phyloP scores from a whole-genome alignment of 1,140 invertebrate species.

The Pantala flavescens region DNA sequence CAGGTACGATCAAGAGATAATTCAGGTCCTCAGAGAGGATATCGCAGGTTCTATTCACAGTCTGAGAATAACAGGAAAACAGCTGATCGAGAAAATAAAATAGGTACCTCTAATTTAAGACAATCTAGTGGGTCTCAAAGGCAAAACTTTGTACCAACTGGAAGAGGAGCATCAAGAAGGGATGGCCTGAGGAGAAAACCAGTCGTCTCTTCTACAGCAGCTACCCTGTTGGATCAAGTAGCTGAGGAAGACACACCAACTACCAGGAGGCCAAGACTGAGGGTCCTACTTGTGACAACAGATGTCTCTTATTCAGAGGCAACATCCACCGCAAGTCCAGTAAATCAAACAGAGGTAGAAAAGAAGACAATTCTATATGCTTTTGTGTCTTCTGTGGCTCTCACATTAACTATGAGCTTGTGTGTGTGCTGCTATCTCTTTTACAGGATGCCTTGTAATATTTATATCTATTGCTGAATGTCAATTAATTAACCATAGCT shows the following conservation, averaged over 20 bases:
- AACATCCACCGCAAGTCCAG: background rate
- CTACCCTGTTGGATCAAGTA: background rate
- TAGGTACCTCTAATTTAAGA: background rate
- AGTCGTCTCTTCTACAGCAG: background rate
- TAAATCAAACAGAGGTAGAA: background rate
- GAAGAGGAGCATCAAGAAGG: background rate
- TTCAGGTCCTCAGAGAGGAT: background rate
- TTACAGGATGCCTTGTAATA: background rate
- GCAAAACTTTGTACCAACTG: no score
- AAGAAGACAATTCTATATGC: background rate
- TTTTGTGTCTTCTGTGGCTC: background rate
- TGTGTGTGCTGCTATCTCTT: background rate
- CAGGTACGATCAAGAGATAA: background rate
- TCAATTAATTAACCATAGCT: no score
- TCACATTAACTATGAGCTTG: background rate
- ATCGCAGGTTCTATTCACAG: background rate
- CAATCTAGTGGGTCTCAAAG: background rate
- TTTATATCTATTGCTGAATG: no score
- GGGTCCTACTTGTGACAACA: background rate
- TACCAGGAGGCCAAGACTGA: background rate
- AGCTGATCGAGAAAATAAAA: slow-evolving; percentile 36
- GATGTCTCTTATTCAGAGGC: background rate
- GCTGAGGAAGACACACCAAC: background rate
- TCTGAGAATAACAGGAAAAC: slow-evolving; percentile 36
- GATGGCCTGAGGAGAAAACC: background rate